Conservation (phyloP, 2,797 vertebrate genomes). For the Cryptoprocta ferox region DNA sequence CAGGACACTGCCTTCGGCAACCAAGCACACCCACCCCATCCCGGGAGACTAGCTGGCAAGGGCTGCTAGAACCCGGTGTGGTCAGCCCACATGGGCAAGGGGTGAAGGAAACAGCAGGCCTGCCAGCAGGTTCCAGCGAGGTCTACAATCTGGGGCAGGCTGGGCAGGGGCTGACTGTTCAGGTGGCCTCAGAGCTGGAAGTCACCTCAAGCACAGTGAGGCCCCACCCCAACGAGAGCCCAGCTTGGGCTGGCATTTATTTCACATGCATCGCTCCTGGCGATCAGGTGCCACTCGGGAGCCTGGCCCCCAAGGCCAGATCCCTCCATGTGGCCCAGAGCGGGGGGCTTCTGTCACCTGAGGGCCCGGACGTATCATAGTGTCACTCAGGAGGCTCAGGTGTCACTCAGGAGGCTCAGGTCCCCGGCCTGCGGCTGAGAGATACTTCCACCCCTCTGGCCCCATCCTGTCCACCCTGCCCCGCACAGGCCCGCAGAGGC, state of each 20-base stretch:
- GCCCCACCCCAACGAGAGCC: neutral
- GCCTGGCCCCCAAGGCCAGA: neutral
- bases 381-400: neutral
- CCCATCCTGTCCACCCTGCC: neutral
- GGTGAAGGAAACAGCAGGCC: neutral
- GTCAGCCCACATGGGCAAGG: neutral
- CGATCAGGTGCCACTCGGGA: neutral
- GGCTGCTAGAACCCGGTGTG: rapidly evolving
- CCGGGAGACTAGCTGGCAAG: neutral
- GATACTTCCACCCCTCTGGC: neutral
- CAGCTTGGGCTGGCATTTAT: neutral
- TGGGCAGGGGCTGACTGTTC: neutral
- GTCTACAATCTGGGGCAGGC: neutral
- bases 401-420: neutral
- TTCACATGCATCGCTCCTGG: neutral
- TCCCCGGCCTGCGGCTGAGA: neutral
- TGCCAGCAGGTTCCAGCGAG: neutral
- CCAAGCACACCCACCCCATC: neutral
- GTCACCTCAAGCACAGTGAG: neutral
- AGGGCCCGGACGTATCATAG: neutral
- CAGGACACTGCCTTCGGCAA: neutral
- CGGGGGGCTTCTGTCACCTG: neutral
- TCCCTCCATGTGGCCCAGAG: neutral
- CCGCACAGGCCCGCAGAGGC: rapidly evolving
- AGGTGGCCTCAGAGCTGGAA: neutral